phyloP scores from a whole-genome alignment of 2,113 vertebrate genomes.

The Myrmophylax atrothorax region DNA sequence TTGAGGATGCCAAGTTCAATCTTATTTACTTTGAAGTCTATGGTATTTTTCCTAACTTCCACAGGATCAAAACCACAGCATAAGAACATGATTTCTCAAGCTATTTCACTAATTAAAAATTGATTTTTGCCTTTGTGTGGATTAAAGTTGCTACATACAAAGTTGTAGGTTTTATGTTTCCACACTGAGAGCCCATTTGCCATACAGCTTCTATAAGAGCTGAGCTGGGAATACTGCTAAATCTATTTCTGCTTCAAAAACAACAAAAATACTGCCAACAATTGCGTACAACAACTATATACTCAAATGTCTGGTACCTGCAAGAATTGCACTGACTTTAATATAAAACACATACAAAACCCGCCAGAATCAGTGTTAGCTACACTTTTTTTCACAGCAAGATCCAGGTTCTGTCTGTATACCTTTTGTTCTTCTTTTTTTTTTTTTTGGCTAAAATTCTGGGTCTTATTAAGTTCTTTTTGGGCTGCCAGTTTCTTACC shows the following conservation, averaged over 20 bases:
- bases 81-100: constrained; percentile 25
- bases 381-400: not conserved
- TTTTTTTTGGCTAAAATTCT: constrained; percentile 26
- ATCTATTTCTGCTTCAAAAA: not conserved
- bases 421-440: not conserved
- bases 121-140: constrained; percentile 55
- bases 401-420: not conserved
- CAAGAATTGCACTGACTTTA: constrained; percentile 7
- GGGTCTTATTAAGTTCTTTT: not conserved
- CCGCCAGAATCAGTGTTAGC: not conserved
- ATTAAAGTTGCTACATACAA: constrained; percentile 2
- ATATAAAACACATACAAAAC: constrained; percentile 9
- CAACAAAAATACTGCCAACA: not conserved
- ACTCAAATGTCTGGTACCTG: not conserved
- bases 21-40: not conserved
- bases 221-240: not conserved
- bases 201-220: not conserved
- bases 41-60: not conserved
- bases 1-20: not conserved
- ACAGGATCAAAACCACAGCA: not conserved
- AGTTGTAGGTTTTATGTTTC: not conserved
- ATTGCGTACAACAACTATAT: not conserved
- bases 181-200: not conserved
- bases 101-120: constrained; percentile 66
- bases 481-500: not conserved